Evolutionary conservation across 2,113 vertebrate species (phyloP).

Genomic region (Percina caprodes): DNA sequence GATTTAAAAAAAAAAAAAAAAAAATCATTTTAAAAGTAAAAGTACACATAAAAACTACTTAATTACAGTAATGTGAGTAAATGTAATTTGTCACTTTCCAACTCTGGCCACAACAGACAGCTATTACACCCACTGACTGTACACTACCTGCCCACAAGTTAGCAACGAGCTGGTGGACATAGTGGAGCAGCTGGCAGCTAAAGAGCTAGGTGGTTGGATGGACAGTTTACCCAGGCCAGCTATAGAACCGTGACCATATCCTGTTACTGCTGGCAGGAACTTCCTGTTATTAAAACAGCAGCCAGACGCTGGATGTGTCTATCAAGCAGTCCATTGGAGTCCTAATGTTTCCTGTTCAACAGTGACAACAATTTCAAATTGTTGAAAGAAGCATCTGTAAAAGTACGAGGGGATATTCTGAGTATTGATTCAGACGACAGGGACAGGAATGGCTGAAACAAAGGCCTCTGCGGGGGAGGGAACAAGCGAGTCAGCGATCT

Average conservation of each 20-base stretch:
- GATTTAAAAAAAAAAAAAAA: too few species aligned
- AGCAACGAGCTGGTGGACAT: too few species aligned
- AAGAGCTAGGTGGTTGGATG: not conserved
- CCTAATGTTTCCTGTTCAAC: constrained; percentile 53
- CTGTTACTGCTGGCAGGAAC: constrained; percentile 58
- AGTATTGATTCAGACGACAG: constrained; percentile 5
- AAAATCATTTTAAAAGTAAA: too few species aligned
- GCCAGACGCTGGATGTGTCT: constrained; percentile 43
- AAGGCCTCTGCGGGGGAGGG: not conserved
- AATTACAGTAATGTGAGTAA: too few species aligned
- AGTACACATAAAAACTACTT: too few species aligned
- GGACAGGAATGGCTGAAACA: not conserved
- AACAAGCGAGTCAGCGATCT: constrained; percentile 46
- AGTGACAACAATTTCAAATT: not conserved
- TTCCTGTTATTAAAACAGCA: constrained; percentile 74
- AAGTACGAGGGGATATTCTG: not conserved
- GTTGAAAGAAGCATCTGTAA: constrained; percentile 1
- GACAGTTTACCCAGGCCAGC: constrained; percentile 18
- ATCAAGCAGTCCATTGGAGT: constrained; percentile 23
- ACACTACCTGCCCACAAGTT: not conserved
- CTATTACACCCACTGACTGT: too few species aligned
- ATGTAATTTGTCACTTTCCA: too few species aligned
- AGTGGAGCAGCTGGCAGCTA: not conserved
- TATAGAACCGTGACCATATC: constrained; percentile 49
- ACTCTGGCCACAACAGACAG: too few species aligned